A percentile compares a stretch with the other conserved stretches of the same genome.
Conservation (phyloP, 2,888 invertebrate genomes). For the Congeria kusceri region DNA sequence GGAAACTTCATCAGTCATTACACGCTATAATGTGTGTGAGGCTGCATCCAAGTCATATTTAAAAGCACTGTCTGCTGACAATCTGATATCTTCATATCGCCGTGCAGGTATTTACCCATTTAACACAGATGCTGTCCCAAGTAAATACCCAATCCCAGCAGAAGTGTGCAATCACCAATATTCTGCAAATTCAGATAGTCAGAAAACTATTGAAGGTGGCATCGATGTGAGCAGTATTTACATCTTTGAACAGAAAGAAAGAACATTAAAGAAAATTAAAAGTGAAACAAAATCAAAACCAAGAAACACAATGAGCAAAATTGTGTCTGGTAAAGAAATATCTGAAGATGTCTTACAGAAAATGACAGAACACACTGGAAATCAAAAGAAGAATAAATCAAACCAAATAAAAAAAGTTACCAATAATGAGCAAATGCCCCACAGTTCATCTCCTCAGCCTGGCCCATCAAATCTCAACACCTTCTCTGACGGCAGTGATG, state of each 20-base stretch:
- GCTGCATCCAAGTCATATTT: conserved; percentile 16
- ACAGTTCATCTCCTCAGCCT: background rate
- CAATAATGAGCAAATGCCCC: background rate
- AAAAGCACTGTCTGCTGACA: conserved; percentile 13
- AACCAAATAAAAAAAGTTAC: background rate
- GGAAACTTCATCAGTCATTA: background rate
- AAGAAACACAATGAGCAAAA: conserved; percentile 14
- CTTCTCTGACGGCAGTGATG: background rate
- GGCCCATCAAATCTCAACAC: background rate
- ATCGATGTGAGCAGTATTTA: too few species aligned
- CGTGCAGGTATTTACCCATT: conserved; percentile 13
- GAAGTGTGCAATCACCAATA: background rate
- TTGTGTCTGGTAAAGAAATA: background rate
- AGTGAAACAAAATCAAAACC: background rate
- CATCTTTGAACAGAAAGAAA: background rate
- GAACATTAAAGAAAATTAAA: background rate
- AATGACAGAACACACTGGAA: conserved; percentile 5
- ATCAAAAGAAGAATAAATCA: background rate
- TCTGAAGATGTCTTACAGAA: background rate
- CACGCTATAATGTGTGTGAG: conserved; percentile 18
- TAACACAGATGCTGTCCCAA: conserved; percentile 2
- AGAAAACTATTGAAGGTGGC: background rate
- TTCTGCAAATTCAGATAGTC: background rate
- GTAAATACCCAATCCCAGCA: background rate
- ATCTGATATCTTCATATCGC: conserved; percentile 11